Base-by-base conservation (phyloP, 2,113 vertebrate species). In the Semnopithecus entellus region DNA sequence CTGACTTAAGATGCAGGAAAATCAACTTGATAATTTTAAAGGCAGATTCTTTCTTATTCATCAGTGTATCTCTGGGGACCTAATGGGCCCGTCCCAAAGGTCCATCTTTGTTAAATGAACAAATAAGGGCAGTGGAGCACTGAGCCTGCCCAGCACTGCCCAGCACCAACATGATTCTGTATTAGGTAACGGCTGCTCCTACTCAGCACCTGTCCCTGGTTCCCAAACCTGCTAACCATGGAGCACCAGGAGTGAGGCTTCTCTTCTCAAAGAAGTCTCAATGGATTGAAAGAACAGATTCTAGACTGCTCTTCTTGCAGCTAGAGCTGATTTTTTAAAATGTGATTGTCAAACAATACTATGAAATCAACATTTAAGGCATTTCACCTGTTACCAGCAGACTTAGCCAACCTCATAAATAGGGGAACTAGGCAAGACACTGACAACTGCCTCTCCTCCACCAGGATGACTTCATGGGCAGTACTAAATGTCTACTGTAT, bases 161-260 rank as follows among this genome's bases (percentile, higher is more conserved):
- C 45, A n/a, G 11, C n/a, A 30, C n/a, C 80, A 38, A 16, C n/a
- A 20, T 0, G 23, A 16, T 1, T 38, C 86, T 17, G 8, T 0
- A 11, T 5, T 72, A 52, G 75, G 52, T 20, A 55, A n/a, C 82
- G 57, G 59, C 40, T 66, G 84, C 35, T 57, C 45, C 70, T 75
- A 4, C 43, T 32, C n/a, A 55, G 70, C 32, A 93, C 52, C 35
- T 4, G 12, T 5, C 52, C 40, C 22, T 9, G 8, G 1, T 3
- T 22, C 72, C 81, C 90, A 82, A 32, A 68, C 25, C 45, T 66
- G 72, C 64, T 22, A 40, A 52, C 43, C 14, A 4, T 22, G 30
- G 16, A 25, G 9, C 38, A 35, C 30, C 7, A 20, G 30, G 17
- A 48, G 16, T 22, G 32, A 86, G 43, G 48, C 73, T 87, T 86